Evolutionary conservation across 1,140 invertebrate species (phyloP), one percentile per base, ranked within the genome.

Genomic region (Acromyrmex heyeri): DNA sequence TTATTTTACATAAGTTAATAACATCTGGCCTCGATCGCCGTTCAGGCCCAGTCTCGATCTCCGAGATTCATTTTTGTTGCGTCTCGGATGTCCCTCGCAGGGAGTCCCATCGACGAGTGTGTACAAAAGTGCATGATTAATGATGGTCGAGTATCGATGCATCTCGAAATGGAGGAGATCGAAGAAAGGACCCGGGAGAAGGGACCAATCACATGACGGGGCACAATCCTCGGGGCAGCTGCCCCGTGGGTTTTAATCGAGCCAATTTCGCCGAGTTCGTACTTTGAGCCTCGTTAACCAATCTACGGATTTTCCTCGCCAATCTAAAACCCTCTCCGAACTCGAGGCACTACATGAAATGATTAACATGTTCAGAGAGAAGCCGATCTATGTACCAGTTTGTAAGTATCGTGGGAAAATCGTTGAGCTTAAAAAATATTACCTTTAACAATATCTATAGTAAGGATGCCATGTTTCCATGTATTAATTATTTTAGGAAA

Each of bases 221-320:
- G 92, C 92, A 92, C 64, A 92, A 93, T 90, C 83, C 75, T 87
- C 85, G 34, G 64, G 83, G 78, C 91, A 91, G 92, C 88, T 93
- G 93, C 89, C 82, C 89, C 87, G 83, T 90, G 88, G 87, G 87
- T 91, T 92, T 92, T 92, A 93, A 94, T 94, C 93, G 91, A 92
- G 81, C 88, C 91, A 93, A 94, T 93, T 91, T 94, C 90, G 87
- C 69, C 88, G 86, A 88, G 91, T 90, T 92, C 87, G 70, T 87
- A 87, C 90, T 76, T 50, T 50, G 86, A 89, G 89, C 87, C 88
- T 91, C 88, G 91, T 93, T 94, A 92, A 92, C 87, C 89, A 92
- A 92, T 93, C 88, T 91, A 91, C 62, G 89, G 81, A 94, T 94
- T 94, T 93, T 93, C 92, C 85, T 93, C 91, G 94, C 91, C 86